A percentile compares a stretch with the other conserved stretches of the same genome.
These are phyloP conservation scores for Pogonomyrmex californicus DNA, from an alignment of 1,140 invertebrate genomes.

Conservation along the genomic window DNA sequence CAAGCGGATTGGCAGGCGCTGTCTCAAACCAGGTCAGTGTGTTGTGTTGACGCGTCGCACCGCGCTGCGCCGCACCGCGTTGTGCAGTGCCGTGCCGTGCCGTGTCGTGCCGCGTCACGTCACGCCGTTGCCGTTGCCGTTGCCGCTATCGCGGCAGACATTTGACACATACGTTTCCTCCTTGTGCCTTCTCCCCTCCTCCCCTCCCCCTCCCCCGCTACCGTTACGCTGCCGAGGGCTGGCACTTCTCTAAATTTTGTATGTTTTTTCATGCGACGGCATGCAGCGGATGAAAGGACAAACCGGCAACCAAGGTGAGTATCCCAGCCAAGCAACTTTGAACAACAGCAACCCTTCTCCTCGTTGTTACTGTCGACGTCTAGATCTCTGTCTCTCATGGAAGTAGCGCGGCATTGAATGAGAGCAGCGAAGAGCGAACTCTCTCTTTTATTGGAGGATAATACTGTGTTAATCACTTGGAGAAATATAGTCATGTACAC, in stretches of 20 bases:
- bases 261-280: conserved; percentile 87
- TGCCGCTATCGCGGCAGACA: conserved; percentile 38
- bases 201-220: conserved; percentile 61
- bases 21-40: conserved; percentile 85
- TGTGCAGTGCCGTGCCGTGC: conserved; percentile 39
- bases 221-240: conserved; percentile 75
- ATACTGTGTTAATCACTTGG: background rate
- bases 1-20: conserved; percentile 85
- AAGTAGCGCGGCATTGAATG: conserved; percentile 6
- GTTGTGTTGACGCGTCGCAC: conserved; percentile 68
- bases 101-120: background rate
- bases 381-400: background rate
- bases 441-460: conserved; percentile 8
- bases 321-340: background rate
- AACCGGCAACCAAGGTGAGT: conserved; percentile 89
- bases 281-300: conserved; percentile 96
- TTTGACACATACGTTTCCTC: background rate
- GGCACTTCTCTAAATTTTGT: conserved; percentile 82
- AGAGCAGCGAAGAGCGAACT: conserved; percentile 8
- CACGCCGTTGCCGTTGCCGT: conserved; percentile 4
- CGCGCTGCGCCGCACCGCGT: background rate
- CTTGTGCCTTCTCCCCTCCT: background rate
- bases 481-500: background rate
- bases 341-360: background rate
- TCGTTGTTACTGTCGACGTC: background rate